Evolutionary conservation across 2,888 invertebrate genomes (phyloP), one percentile per base, ranked within the genome.

Genomic region (Hanleya hanleyi): DNA sequence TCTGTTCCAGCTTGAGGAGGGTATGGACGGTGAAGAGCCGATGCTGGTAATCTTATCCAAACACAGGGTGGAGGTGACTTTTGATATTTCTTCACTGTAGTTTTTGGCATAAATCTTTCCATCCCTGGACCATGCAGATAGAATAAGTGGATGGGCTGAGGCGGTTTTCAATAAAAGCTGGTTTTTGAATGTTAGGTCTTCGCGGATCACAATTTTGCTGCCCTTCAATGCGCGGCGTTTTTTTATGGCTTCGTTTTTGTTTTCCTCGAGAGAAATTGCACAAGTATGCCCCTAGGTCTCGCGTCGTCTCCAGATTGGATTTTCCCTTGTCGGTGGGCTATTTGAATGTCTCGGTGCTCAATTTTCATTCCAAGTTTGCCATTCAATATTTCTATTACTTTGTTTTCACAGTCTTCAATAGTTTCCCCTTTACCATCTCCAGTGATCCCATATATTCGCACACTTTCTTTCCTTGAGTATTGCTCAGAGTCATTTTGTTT

Each of bases 21-120:
- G n/a, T n/a, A n/a, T n/a, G n/a, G n/a, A n/a, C n/a, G n/a, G n/a
- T n/a, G n/a, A n/a, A n/a, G n/a, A n/a, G n/a, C n/a, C n/a, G n/a
- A n/a, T n/a, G n/a, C n/a, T n/a, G n/a, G n/a, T n/a, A n/a, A n/a
- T n/a, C n/a, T n/a, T n/a, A n/a, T n/a, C n/a, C n/a, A n/a, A n/a
- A n/a, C n/a, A n/a, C n/a, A n/a, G n/a, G n/a, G n/a, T n/a, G n/a
- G n/a, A n/a, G n/a, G n/a, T n/a, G n/a, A n/a, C n/a, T n/a, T n/a
- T n/a, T n/a, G n/a, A n/a, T n/a, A n/a, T n/a, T n/a, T n/a, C n/a
- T 47, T 47, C 47, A 47, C 22, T 47, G 22, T 7, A 47, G 57
- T 57, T 57, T 51, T 51, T 51, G 51, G 51, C 51, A 51, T n/a
- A 51, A 9, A 51, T 51, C 22, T 51, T 51, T n/a, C 51, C 51